Evolutionary conservation across 2,888 invertebrate species (phyloP).

Genomic region (Troglohyphantes excavatus): DNA sequence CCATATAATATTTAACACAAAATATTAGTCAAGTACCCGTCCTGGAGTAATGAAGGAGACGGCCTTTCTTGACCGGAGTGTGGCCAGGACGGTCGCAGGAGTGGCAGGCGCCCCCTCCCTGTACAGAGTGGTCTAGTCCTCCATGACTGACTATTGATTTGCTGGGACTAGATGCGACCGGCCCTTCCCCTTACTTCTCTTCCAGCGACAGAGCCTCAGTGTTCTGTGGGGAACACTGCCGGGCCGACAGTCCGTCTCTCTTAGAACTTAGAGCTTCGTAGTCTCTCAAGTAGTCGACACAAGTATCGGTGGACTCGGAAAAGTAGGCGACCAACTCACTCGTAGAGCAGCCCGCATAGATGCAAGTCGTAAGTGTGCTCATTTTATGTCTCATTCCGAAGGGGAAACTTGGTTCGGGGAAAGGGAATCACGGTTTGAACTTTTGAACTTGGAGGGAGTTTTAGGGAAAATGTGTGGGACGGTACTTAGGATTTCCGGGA

Average conservation of each 20-base stretch:
- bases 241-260: conserved; percentile 68
- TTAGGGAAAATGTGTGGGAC: too few species aligned
- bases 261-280: conserved; percentile 74
- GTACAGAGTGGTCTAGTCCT: conserved; percentile 70
- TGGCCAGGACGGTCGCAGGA: too few species aligned
- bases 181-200: conserved; percentile 69
- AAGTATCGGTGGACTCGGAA: conserved; percentile 41
- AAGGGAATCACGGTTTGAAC: background rate
- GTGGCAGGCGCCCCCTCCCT: conserved; percentile 43
- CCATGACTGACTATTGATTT: conserved; percentile 77
- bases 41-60: too few species aligned
- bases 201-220: conserved; percentile 72
- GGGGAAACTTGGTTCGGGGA: background rate
- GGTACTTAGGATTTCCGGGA: too few species aligned
- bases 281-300: conserved; percentile 64
- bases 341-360: conserved; percentile 35
- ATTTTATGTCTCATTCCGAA: background rate
- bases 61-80: too few species aligned
- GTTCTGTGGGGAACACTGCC: conserved; percentile 68
- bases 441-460: background rate
- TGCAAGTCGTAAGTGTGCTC: conserved; percentile 49
- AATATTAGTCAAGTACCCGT: too few species aligned
- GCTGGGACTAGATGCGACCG: conserved; percentile 63
- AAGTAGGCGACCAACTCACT: conserved; percentile 12
- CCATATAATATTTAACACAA: too few species aligned